Evolutionary conservation across 2,888 invertebrate species (phyloP).

Genomic region (Pterostichus niger): DNA sequence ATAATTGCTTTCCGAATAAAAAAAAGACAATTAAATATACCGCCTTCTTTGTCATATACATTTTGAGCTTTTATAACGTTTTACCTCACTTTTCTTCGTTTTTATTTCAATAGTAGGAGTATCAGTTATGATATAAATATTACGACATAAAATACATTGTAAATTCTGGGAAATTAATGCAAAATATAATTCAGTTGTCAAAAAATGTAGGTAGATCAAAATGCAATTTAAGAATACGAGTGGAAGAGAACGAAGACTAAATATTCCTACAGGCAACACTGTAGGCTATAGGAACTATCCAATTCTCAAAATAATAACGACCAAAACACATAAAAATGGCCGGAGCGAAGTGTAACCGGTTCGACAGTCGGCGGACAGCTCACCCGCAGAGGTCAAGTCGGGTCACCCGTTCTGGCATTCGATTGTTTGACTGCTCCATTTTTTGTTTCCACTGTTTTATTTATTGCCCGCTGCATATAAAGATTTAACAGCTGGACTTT

Average conservation of each 20-base stretch:
- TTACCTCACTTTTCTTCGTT: too few relatives aligned
- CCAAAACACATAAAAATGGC: constrained; percentile 58
- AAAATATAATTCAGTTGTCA: background rate
- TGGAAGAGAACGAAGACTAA: constrained; percentile 6
- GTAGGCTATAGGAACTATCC: constrained; percentile 26
- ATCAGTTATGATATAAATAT: too few relatives aligned
- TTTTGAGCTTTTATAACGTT: too few relatives aligned
- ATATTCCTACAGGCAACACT: constrained; percentile 33
- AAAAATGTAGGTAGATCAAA: background rate
- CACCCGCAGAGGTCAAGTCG: constrained; percentile 39
- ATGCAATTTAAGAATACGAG: background rate
- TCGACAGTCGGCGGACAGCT: constrained; percentile 16
- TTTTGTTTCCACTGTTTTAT: constrained; percentile 58
- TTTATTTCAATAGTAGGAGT: too few relatives aligned
- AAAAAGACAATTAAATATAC: too few relatives aligned
- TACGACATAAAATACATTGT: too few relatives aligned
- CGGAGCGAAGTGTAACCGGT: constrained; percentile 47
- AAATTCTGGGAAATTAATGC: too few relatives aligned
- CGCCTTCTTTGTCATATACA: too few relatives aligned
- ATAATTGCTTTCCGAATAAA: too few relatives aligned
- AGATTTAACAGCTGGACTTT: constrained; percentile 53
- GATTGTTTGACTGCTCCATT: constrained; percentile 61
- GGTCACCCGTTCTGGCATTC: constrained; percentile 50
- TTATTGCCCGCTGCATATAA: constrained; percentile 47
- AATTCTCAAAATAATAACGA: constrained; percentile 53